Base-by-base conservation (phyloP, 2,888 invertebrate genomes). In the Pteria penguin region DNA sequence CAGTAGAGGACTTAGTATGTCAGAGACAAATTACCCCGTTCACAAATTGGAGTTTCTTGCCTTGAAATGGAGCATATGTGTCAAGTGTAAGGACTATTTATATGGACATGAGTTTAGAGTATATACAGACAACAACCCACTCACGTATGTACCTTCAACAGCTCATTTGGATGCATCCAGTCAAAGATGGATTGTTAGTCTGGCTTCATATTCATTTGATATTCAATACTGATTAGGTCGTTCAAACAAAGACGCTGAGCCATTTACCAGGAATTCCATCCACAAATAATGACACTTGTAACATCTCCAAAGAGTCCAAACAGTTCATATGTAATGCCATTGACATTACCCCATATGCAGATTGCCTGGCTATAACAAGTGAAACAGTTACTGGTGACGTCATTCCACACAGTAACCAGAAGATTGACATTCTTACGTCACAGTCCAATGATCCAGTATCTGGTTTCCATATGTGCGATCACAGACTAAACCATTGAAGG, bases 111-210 rank as follows among this genome's bases (percentile, higher is more conserved):
- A 60, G 0, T 81, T 81, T 52, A 62, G 62, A 18, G 77, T 82
- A n/a, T 52, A 68, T 1, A 79, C 81, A 11, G 77, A n/a, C n/a
- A n/a, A n/a, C n/a, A n/a, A n/a, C n/a, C n/a, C n/a, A n/a, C n/a
- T n/a, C n/a, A n/a, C n/a, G 79, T 76, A 80, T 58, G 80, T 80
- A 4, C 55, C 80, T 4, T 72, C 78, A 33, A 62, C 66, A 24
- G 83, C 80, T 14, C 74, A 77, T 24, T 33, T 82, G 26, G 82
- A 83, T 61, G 71, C 78, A 4, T 80, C 80, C 57, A 80, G 81
- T 8, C 78, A 80, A 22, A 55, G 80, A 54, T 82, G 80, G 80
- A 45, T 76, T 4, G 75, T 82, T 27, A 71, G 58, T 4, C 57
- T 82, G 11, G 65, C 73, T 11, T 32, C 62, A 8, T 83, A 72